These are phyloP conservation scores for Podarcis lilfordi DNA, from an alignment of 2,797 vertebrate species.

Conservation along the genomic window DNA sequence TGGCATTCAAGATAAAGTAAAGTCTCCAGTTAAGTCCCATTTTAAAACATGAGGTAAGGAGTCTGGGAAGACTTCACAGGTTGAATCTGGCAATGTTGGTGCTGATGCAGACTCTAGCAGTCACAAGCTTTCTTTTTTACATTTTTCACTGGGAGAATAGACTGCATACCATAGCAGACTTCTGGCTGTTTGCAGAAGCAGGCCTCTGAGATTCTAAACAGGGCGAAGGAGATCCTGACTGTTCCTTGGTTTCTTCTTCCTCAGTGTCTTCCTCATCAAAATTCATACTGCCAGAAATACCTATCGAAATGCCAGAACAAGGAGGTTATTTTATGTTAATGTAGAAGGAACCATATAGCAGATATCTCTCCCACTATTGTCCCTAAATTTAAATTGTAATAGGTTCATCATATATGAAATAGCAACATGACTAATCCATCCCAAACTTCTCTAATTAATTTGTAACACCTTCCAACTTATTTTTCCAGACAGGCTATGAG, in stretches of 20 bases:
- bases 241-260: conserved; percentile 76
- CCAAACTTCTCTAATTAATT: no score
- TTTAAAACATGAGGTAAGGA: conserved; percentile 31
- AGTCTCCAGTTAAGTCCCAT: not conserved
- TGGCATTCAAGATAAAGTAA: not conserved
- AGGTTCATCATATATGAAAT: not conserved
- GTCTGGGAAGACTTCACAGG: not conserved
- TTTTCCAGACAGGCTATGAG: no score
- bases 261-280: conserved; percentile 87
- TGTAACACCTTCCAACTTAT: no score
- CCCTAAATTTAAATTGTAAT: not conserved
- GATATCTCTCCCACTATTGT: not conserved
- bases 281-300: conserved; percentile 91
- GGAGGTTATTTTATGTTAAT: conserved; percentile 1
- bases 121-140: not conserved
- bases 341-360: no score
- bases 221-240: conserved; percentile 74
- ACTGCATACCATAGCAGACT: conserved; percentile 82
- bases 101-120: not conserved
- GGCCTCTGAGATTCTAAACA: conserved; percentile 81
- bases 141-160: not conserved
- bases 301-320: conserved; percentile 73
- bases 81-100: not conserved
- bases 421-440: not conserved
- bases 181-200: conserved; percentile 84